Evolutionary conservation across 1,140 invertebrate species (phyloP).

Genomic region (Cotesia vestalis): DNA sequence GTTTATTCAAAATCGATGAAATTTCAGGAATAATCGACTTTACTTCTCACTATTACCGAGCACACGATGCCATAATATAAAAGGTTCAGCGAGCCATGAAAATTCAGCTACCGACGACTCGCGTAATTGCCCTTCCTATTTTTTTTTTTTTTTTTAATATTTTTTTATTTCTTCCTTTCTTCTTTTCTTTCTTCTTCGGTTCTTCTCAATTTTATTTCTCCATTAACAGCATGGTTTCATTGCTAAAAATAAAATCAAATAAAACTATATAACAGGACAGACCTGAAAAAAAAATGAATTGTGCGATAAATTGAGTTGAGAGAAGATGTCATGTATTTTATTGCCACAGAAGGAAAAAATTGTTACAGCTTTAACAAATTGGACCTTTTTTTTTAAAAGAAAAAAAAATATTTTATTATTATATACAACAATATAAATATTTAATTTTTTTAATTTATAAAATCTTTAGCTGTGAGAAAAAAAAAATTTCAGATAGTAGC

Average conservation of each 20-base stretch:
- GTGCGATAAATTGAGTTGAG: no score
- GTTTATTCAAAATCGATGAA: conserved; percentile 30
- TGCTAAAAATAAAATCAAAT: neutral
- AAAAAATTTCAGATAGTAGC: no score
- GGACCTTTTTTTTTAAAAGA: no score
- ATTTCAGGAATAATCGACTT: conserved; percentile 27
- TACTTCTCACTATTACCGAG: neutral
- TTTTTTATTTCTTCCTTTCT: conserved; percentile 2
- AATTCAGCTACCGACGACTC: conserved; percentile 31
- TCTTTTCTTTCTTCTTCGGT: conserved; percentile 9
- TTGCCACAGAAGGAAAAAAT: no score
- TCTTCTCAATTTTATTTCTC: conserved; percentile 27
- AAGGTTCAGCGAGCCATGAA: conserved; percentile 33
- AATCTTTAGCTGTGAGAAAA: neutral
- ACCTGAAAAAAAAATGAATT: neutral
- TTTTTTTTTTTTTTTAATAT: neutral
- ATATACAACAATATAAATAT: neutral
- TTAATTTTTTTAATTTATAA: neutral
- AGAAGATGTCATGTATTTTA: no score
- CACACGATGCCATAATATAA: conserved; percentile 20
- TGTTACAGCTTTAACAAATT: no score
- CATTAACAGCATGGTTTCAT: conserved; percentile 9
- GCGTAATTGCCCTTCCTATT: conserved; percentile 33
- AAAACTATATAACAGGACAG: neutral
- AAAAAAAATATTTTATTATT: no score